Base-by-base conservation (phyloP, 2,888 invertebrate genomes). In the Blastobasis adustella region DNA sequence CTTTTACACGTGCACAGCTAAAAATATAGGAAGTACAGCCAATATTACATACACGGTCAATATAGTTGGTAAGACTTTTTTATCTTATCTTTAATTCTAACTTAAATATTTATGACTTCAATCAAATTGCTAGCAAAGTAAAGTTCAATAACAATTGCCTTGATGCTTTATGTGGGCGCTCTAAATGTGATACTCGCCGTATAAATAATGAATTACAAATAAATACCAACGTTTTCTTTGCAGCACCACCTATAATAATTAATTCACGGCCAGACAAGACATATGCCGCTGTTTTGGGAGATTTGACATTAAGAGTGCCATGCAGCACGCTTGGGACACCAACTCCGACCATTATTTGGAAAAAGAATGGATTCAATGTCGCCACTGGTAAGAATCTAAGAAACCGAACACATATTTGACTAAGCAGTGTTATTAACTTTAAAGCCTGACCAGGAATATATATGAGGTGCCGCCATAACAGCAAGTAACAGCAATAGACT, bases 281-380 rank as follows among this genome's bases (percentile, higher is more conserved):
- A 5, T 62, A 53, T 4, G 54, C 42, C 36, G 66, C 60, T 1
- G 62, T 79, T 0, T 41, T 53, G 3, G 72, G 65, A 0, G 79
- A 79, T 46, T 45, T 59, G n/a, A 48, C 61, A 5, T 47, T 74
- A 0, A 58, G 54, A 37, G 61, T 82, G 9, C 68, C 67, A 0
- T 81, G 81, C 56, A 60, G 61, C 10, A 67, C 69, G 1, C 59
- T 53, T 0, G 82, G 81, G 0, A 64, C 56, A 36, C 82, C 82
- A 0, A 64, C 65, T 47, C 82, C 82, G 3, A 53, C 43, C 0
- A 67, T 76, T 4, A 59, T 54, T 4, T 79, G 82, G 82, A 55
- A 9, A 4, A 66, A 61, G 53, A 48, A 67, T 7, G 67, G 60
- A 8, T 49, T 60, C 1, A 57, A 65, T 9, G 52, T 79, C 23